Evolutionary conservation across 92 coral and sea anemone species (phyloP).

Genomic region (Heteractis magnifica): DNA sequence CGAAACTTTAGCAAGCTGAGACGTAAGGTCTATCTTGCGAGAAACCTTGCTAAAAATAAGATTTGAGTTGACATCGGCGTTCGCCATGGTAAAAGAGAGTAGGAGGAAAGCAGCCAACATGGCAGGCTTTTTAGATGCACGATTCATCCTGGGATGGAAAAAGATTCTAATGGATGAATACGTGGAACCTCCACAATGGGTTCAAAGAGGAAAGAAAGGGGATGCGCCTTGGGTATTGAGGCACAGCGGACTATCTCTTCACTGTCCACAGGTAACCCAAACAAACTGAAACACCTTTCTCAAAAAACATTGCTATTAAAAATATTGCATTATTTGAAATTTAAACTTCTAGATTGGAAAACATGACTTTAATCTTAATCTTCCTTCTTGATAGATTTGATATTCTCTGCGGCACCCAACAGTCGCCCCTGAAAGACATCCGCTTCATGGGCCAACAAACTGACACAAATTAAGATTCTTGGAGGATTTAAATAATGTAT

Average conservation of each 20-base stretch:
- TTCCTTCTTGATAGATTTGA: too few relatives aligned
- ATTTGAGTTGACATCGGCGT: slow-evolving; percentile 72
- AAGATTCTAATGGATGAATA: slow-evolving; percentile 70
- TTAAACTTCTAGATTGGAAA: too few relatives aligned
- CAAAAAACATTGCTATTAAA: not conserved
- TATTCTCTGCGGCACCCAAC: too few relatives aligned
- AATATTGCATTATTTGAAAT: not conserved
- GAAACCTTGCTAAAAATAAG: slow-evolving; percentile 75
- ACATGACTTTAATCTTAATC: too few relatives aligned
- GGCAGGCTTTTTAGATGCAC: slow-evolving; percentile 52
- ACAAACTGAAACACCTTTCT: not conserved
- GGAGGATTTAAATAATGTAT: not conserved
- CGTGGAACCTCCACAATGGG: slow-evolving; percentile 92
- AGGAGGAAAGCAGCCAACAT: slow-evolving; percentile 66
- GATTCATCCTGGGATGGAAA: slow-evolving; percentile 97
- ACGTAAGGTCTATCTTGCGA: slow-evolving; percentile 93
- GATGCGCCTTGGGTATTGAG: slow-evolving; percentile 35
- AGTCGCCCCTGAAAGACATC: not conserved
- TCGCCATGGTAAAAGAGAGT: slow-evolving; percentile 53
- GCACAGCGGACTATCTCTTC: slow-evolving; percentile 36
- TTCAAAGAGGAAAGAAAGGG: slow-evolving; percentile 61
- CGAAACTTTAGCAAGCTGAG: slow-evolving; percentile 82
- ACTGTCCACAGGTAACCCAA: slow-evolving; percentile 23
- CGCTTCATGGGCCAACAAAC: not conserved
- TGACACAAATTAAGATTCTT: not conserved